Percentiles rank a stretch among this genome's conserved stretches.
These are phyloP conservation scores for Danaus chrysippus DNA, from an alignment of 2,888 invertebrate species.

Conservation along the genomic window DNA sequence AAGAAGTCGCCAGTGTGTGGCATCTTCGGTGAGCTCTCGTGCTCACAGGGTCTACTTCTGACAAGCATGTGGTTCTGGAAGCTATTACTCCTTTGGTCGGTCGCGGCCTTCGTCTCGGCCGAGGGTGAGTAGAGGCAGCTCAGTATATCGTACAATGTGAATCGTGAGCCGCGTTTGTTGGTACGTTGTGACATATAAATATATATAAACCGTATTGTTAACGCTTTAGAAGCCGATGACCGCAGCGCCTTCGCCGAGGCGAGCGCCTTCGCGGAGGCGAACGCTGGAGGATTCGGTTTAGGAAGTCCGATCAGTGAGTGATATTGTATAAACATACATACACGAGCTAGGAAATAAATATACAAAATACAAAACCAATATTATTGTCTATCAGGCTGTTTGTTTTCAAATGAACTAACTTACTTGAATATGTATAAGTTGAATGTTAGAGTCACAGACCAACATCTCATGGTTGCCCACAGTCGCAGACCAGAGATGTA, in stretches of 20 bases:
- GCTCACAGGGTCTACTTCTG: slow-evolving; percentile 46
- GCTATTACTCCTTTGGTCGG: slow-evolving; percentile 30
- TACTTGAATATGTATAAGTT: too few relatives aligned
- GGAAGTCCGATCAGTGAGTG: not conserved
- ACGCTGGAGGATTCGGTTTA: slow-evolving; percentile 6
- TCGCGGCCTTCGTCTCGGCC: slow-evolving; percentile 15
- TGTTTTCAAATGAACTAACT: too few relatives aligned
- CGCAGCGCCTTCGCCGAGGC: slow-evolving; percentile 24
- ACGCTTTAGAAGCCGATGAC: slow-evolving; percentile 14
- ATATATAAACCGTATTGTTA: not conserved
- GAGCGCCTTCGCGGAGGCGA: slow-evolving; percentile 19
- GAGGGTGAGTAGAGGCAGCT: slow-evolving; percentile 26
- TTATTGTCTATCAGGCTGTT: too few relatives aligned
- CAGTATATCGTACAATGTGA: too few relatives aligned
- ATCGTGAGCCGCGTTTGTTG: too few relatives aligned
- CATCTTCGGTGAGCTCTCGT: slow-evolving; percentile 56
- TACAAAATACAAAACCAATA: too few relatives aligned
- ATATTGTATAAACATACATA: not conserved
- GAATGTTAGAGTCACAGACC: too few relatives aligned
- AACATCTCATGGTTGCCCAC: too few relatives aligned
- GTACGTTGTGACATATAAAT: not conserved
- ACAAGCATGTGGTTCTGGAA: slow-evolving; percentile 36
- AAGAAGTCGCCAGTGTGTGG: slow-evolving; percentile 1
- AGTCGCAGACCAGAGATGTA: slow-evolving; percentile 35
- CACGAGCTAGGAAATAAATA: too few relatives aligned